phyloP scores from a whole-genome alignment of 2,888 invertebrate genomes.

The Linyphia triangularis region DNA sequence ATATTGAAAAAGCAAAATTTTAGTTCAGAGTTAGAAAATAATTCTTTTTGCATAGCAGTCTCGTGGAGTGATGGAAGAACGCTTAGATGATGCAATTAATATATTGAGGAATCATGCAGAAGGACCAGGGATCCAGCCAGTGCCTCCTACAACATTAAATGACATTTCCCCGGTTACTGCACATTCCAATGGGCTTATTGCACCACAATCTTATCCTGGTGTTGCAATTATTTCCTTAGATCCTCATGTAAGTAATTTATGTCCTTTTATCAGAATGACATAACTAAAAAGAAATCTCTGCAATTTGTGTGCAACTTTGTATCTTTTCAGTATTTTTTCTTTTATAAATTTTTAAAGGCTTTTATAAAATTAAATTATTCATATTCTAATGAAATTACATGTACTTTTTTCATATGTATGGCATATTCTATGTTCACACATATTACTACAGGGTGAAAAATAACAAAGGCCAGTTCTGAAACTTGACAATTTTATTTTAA shows the following conservation, averaged over 20 bases:
- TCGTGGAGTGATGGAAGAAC: conserved; percentile 88
- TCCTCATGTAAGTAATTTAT: conserved; percentile 78
- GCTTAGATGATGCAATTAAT: conserved; percentile 96
- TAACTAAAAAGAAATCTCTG: background rate
- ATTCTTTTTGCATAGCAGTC: conserved; percentile 68
- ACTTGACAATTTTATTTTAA: too few relatives aligned
- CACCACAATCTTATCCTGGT: conserved; percentile 78
- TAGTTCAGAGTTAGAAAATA: conserved; percentile 1
- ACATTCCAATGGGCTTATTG: conserved; percentile 82
- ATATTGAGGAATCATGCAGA: conserved; percentile 96
- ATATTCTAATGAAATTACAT: too few relatives aligned
- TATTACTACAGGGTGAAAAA: too few relatives aligned
- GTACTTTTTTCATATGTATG: too few relatives aligned
- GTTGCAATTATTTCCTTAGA: conserved; percentile 77
- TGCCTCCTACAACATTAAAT: conserved; percentile 77
- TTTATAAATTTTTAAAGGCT: background rate
- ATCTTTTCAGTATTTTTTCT: background rate
- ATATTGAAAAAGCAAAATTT: too few relatives aligned
- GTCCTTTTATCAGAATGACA: background rate
- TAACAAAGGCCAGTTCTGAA: too few relatives aligned
- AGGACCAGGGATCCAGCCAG: conserved; percentile 80
- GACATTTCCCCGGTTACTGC: conserved; percentile 74
- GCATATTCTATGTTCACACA: too few relatives aligned
- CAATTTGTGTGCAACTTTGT: background rate
- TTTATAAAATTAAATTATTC: too few relatives aligned